Percentiles rank a stretch among this genome's conserved stretches.
These are phyloP conservation scores for Tenebrosternarchus preto DNA, from an alignment of 2,113 vertebrate species.

Conservation along the genomic window DNA sequence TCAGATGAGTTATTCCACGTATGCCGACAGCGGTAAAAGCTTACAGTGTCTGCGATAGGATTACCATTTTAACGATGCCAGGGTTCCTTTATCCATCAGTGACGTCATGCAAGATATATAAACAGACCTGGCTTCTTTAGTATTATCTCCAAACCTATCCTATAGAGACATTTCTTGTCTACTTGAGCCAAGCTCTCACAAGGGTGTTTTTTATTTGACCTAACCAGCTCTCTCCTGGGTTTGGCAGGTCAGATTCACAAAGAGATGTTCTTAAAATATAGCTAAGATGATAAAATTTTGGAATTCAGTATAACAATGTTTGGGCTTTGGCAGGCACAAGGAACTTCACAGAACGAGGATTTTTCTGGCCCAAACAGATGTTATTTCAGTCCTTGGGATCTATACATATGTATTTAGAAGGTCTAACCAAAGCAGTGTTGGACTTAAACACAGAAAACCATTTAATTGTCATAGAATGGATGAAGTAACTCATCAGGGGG, in stretches of 20 bases:
- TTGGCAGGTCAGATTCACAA: conserved; percentile 30
- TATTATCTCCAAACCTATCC: conserved; percentile 17
- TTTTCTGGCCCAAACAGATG: background rate
- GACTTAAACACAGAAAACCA: conserved; percentile 15
- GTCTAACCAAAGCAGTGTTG: conserved; percentile 13
- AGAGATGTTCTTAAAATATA: conserved; percentile 46
- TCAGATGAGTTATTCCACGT: conserved; percentile 25
- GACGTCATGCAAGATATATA: conserved; percentile 4
- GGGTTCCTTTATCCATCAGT: conserved; percentile 30
- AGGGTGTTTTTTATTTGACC: conserved; percentile 26
- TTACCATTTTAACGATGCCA: conserved; percentile 27
- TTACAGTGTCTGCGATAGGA: conserved; percentile 42
- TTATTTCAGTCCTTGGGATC: conserved; percentile 13
- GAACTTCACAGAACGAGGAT: conserved; percentile 22
- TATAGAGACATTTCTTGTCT: background rate
- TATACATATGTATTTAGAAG: background rate
- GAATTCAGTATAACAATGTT: conserved; percentile 35
- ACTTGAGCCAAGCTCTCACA: conserved; percentile 37
- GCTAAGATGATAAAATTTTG: conserved; percentile 51
- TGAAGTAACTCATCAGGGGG: conserved; percentile 40
- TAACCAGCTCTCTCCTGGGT: conserved; percentile 26
- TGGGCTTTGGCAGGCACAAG: conserved; percentile 24
- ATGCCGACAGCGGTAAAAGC: conserved; percentile 33
- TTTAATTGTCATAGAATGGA: conserved; percentile 43
- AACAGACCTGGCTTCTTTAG: conserved; percentile 3